Percentiles rank a stretch among this genome's conserved stretches.
These are phyloP conservation scores for Lottia gigantea DNA, from an alignment of 2,888 invertebrate species.

Conservation along the genomic window DNA sequence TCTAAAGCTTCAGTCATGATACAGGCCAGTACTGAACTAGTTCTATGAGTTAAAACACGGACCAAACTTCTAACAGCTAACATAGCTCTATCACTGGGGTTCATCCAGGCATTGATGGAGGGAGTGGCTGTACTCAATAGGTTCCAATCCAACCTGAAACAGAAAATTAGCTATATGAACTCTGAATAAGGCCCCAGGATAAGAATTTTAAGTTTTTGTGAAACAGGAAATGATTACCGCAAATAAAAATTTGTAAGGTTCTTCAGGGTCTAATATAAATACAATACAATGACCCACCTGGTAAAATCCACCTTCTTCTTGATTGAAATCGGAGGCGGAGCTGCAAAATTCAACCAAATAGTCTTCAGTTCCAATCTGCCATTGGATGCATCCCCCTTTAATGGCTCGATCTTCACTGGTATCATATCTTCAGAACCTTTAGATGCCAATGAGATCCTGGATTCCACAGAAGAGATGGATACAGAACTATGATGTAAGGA, in stretches of 20 bases:
- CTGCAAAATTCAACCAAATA: conserved; percentile 98
- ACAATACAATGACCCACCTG: conserved; percentile 71
- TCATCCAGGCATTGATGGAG: conserved; percentile 98
- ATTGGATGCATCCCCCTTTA: conserved; percentile 73
- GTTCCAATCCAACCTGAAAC: conserved; percentile 89
- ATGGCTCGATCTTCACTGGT: conserved; percentile 32
- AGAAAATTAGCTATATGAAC: background rate
- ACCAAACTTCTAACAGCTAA: conserved; percentile 85
- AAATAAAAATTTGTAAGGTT: no score
- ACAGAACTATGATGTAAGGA: conserved; percentile 28
- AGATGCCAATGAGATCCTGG: conserved; percentile 46
- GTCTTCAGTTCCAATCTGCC: conserved; percentile 89
- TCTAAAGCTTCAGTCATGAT: conserved; percentile 94
- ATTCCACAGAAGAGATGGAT: conserved; percentile 44
- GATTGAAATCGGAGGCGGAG: conserved; percentile 93
- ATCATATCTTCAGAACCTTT: conserved; percentile 29
- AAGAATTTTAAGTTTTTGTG: no score
- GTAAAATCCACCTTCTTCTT: conserved; percentile 95
- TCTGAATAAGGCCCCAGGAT: no score
- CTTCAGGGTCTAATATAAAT: no score
- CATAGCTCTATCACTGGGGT: conserved; percentile 90
- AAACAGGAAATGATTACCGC: no score
- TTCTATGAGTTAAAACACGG: conserved; percentile 74
- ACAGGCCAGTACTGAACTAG: conserved; percentile 85
- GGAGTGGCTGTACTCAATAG: conserved; percentile 94